A percentile compares a stretch with the other conserved stretches of the same genome.
Evolutionary conservation across 1,140 invertebrate species (phyloP).

Genomic region (Palaemon carinicauda): DNA sequence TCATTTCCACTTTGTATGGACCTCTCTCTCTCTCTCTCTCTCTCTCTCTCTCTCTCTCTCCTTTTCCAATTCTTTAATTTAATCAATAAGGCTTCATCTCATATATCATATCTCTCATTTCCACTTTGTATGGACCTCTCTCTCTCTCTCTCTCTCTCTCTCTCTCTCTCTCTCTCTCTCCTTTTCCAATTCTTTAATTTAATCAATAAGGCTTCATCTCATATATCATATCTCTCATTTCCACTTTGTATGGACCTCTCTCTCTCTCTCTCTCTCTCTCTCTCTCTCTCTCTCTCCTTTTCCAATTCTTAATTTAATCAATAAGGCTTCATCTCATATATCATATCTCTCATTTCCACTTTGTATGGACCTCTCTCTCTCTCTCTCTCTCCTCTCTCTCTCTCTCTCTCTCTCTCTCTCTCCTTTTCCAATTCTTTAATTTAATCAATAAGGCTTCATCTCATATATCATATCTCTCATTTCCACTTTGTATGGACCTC

Average conservation of each 20-base stretch:
- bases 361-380: neutral
- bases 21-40: neutral
- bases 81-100: neutral
- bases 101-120: neutral
- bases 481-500: neutral
- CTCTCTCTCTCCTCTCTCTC: neutral
- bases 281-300: no score
- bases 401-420: neutral
- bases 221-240: neutral
- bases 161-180: neutral
- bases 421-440: no score
- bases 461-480: neutral
- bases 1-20: no score
- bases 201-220: no score
- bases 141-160: neutral
- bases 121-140: neutral
- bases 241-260: neutral
- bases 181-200: neutral
- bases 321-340: no score
- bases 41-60: no score
- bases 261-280: neutral
- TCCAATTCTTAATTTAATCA: no score
- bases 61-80: neutral
- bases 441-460: neutral
- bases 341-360: neutral